Evolutionary conservation across 2,113 vertebrate genomes (phyloP), one percentile per base, ranked within the genome.

Genomic region (Meleagris gallopavo): DNA sequence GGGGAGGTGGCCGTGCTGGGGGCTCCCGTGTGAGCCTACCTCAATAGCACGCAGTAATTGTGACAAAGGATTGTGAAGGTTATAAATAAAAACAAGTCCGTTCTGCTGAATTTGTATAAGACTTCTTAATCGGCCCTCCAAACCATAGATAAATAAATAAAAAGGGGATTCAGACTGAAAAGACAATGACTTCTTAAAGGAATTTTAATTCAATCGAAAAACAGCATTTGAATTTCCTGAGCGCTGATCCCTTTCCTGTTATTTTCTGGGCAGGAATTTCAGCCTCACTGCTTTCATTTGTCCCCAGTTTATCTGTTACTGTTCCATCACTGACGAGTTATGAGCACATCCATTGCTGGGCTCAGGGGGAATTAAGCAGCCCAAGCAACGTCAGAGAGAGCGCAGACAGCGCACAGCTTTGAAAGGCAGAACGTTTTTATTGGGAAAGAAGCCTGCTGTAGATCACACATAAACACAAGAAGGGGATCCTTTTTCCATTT

Each of bases 391-490:
- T 12, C 13, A 40, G 48, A 21, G 55, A 43, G 5, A 60, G 4
- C 4, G 2, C 22, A 77, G 1, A n/a, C 3, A 50, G 17, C 30
- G 38, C 10, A 52, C 73, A 45, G 60, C 27, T 76, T 78, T 64
- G 76, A 62, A 46, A 77, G 73, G 81, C 30, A 81, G 55, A 81
- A 85, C 32, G 54, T 17, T 86, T 98, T 97, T 97, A 97, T 97
- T 96, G 89, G 69, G 55, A 75, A 76, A 88, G 54, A 57, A 95
- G 54, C 30, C 79, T 46, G 17, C 38, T 94, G 66, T 67, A 40
- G 71, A 92, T 94, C 92, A 69, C 94, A 96, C 97, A 96, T 54
- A 97, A 96, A 95, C 75, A 96, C 86, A 97, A 95, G 76, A 64
- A 87, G 86, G 70, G 18, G 7, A 18, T 29, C 17, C 45, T 60